Evolutionary conservation across 2,797 vertebrate genomes (phyloP).

Genomic region (Eulemur coronatus): DNA sequence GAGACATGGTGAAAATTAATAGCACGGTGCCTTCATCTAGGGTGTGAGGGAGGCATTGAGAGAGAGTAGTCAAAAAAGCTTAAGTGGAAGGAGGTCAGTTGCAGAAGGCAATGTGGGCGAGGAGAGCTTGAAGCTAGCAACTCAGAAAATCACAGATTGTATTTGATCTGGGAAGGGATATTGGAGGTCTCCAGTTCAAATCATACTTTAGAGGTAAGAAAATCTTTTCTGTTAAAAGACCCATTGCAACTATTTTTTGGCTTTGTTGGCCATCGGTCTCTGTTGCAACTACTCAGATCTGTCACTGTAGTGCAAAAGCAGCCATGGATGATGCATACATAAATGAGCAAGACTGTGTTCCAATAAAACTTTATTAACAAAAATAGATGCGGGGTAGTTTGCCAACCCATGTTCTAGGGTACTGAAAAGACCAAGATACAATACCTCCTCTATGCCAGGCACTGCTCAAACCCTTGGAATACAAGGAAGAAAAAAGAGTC

Average conservation of each 20-base stretch:
- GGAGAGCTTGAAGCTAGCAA: background rate
- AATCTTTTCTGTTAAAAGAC: background rate
- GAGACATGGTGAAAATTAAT: background rate
- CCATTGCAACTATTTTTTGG: background rate
- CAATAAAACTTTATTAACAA: conserved; percentile 31
- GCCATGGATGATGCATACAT: background rate
- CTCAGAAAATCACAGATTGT: background rate
- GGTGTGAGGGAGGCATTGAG: background rate
- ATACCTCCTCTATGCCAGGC: background rate
- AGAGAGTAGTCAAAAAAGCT: background rate
- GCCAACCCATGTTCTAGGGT: no score
- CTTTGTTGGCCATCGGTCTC: background rate
- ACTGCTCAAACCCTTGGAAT: background rate
- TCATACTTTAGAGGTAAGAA: background rate
- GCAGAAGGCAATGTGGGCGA: background rate
- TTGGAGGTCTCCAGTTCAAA: background rate
- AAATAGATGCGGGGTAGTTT: background rate
- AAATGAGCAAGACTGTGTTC: background rate
- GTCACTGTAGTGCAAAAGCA: background rate
- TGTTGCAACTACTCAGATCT: background rate
- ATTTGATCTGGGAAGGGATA: background rate
- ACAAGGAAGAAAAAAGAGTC: background rate
- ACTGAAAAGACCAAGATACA: background rate
- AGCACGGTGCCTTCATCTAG: background rate
- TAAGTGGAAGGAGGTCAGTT: background rate